A percentile compares a stretch with the other conserved stretches of the same genome.
These are phyloP conservation scores for Sepiola atlantica DNA, from an alignment of 2,888 invertebrate species.

Conservation along the genomic window DNA sequence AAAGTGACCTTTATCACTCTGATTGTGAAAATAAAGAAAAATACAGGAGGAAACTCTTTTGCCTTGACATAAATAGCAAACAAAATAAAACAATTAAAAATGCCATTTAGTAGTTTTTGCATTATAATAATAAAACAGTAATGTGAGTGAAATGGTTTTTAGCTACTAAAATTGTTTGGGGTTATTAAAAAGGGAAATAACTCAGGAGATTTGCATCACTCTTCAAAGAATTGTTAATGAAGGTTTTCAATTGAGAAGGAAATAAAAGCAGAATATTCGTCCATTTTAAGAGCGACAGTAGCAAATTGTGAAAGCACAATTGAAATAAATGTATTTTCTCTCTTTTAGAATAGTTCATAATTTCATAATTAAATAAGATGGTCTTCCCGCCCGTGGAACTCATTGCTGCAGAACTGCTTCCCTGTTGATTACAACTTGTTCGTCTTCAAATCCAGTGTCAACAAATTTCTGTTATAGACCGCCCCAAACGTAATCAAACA, in stretches of 20 bases:
- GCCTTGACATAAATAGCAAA: not conserved
- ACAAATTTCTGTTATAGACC: no score
- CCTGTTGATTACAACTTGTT: no score
- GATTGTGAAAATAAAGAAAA: not conserved
- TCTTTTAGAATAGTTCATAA: not conserved
- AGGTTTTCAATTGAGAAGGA: not conserved
- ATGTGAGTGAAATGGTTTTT: constrained; percentile 32
- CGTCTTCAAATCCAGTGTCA: no score
- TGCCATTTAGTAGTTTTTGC: not conserved
- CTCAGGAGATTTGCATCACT: not conserved
- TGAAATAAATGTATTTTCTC: not conserved
- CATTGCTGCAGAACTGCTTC: no score
- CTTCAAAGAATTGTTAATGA: not conserved
- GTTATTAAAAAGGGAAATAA: not conserved
- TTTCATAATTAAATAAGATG: not conserved
- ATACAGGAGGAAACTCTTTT: not conserved
- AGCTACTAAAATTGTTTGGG: not conserved
- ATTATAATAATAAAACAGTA: not conserved
- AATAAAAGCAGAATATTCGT: not conserved
- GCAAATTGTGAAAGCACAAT: not conserved
- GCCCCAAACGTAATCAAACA: no score
- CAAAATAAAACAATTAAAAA: not conserved
- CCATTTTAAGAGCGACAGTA: not conserved
- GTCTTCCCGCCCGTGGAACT: no score
- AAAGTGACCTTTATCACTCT: not conserved